These are phyloP conservation scores for Protobothrops mucrosquamatus DNA, from an alignment of 2,113 vertebrate species.

Conservation along the genomic window DNA sequence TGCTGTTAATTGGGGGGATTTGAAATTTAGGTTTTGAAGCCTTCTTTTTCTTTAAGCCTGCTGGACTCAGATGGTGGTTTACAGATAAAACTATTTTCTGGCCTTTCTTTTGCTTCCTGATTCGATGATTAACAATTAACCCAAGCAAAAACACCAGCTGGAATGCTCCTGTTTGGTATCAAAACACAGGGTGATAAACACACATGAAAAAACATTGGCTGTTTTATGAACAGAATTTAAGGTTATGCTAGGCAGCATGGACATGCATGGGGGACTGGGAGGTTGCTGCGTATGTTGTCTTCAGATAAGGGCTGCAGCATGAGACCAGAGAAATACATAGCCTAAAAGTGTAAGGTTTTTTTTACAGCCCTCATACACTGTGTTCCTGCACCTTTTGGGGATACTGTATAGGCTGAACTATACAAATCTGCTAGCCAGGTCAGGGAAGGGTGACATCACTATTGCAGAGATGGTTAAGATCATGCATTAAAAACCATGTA, in stretches of 20 bases:
- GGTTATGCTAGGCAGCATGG: not conserved
- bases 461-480: not conserved
- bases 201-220: not conserved
- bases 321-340: not conserved
- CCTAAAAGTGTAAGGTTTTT: not conserved
- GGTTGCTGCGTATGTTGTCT: not conserved
- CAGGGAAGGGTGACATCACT: not conserved
- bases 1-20: not conserved
- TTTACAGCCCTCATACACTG: not conserved
- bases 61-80: slow-evolving; percentile 17
- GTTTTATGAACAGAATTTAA: not conserved
- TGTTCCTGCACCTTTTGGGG: not conserved
- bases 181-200: not conserved
- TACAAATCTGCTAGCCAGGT: not conserved
- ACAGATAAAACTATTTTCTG: not conserved
- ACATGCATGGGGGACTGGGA: not conserved
- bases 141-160: not conserved
- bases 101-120: not conserved
- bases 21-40: slow-evolving; percentile 2
- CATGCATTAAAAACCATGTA: not conserved
- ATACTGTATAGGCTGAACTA: not conserved
- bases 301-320: not conserved
- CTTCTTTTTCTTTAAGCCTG: slow-evolving; percentile 10
- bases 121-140: not conserved
- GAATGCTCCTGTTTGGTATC: not conserved